phyloP scores from a whole-genome alignment of 2,797 vertebrate genomes.

The Rhinichthys osculus region DNA sequence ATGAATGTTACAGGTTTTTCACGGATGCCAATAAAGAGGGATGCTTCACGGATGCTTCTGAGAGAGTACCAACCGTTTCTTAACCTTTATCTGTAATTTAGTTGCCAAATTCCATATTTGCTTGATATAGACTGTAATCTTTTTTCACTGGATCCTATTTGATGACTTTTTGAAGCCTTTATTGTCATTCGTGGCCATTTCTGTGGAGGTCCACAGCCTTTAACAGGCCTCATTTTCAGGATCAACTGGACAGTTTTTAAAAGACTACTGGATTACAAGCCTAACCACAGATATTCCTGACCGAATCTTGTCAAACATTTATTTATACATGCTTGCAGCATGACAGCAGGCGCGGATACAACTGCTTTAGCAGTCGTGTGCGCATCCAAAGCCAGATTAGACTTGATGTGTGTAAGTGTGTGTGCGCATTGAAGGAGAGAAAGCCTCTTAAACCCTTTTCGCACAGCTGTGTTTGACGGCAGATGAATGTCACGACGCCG shows the following conservation, averaged over 20 bases:
- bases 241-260: neutral
- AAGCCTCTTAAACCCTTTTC: conserved; percentile 32
- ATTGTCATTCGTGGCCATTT: neutral
- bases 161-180: neutral
- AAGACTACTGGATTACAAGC: conserved; percentile 18
- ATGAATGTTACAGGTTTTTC: neutral
- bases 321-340: neutral
- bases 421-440: conserved; percentile 1
- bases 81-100: neutral
- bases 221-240: neutral
- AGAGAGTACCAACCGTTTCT: neutral
- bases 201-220: neutral
- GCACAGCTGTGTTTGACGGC: conserved; percentile 13
- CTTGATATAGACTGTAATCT: neutral
- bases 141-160: neutral
- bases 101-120: neutral
- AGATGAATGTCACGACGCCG: neutral
- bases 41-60: neutral
- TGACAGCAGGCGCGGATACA: conserved; percentile 12
- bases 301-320: conserved; percentile 10
- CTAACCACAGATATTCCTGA: neutral
- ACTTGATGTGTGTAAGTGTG: neutral
- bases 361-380: conserved; percentile 29
- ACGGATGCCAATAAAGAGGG: neutral
- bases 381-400: conserved; percentile 38